Evolutionary conservation across 2,888 invertebrate species (phyloP), one percentile per base, ranked within the genome.

Genomic region (Atherix ibis): DNA sequence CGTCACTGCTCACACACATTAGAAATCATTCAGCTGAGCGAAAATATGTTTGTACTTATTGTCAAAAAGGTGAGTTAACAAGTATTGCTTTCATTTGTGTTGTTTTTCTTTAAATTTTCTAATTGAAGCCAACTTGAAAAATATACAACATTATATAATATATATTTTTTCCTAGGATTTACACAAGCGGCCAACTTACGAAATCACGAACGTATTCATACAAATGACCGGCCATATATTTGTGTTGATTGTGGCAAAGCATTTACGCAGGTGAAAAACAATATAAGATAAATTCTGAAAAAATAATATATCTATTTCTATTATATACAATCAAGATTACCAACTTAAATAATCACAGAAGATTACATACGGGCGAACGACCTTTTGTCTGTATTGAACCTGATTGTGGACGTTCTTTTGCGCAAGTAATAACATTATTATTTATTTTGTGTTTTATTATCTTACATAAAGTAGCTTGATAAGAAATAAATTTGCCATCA

Each of bases 111-210:
- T n/a, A n/a, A n/a, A n/a, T n/a, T n/a, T n/a, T n/a, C n/a, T n/a
- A n/a, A n/a, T n/a, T n/a, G n/a, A n/a, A n/a, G n/a, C n/a, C n/a
- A n/a, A n/a, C n/a, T n/a, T n/a, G n/a, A n/a, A n/a, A n/a, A n/a
- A n/a, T n/a, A n/a, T n/a, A n/a, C n/a, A n/a, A n/a, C n/a, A n/a
- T n/a, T n/a, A n/a, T n/a, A n/a, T n/a, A n/a, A n/a, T n/a, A n/a
- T 29, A 15, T 18, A 25, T 33, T 35, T 33, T 17, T 17, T 34
- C 34, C 2, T 30, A 60, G 60, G 59, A 34, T 61, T 61, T 38
- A 61, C 62, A 41, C 62, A 62, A 43, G 62, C 62, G 30, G 62
- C 62, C 37, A 62, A 62, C 51, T 49, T 62, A 44, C 50, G 62
- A 38, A 62, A 62, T 42, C 62, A 62, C 43, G 60, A 59, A 40